phyloP scores from a whole-genome alignment of 2,797 vertebrate species.

The Coccyzus lansbergi region DNA sequence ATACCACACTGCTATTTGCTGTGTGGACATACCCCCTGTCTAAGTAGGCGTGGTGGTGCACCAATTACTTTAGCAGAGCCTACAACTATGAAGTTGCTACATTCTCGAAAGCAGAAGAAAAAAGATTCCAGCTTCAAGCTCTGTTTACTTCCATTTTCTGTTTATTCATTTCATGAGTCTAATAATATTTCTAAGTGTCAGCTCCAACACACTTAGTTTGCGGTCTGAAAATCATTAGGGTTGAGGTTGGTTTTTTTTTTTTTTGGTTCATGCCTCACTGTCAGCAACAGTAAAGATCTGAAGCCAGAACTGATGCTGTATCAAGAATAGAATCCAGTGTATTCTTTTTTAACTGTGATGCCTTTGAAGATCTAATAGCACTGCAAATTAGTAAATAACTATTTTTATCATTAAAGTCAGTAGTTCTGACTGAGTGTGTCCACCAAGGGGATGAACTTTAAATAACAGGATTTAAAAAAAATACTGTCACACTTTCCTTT shows the following conservation, averaged over 20 bases:
- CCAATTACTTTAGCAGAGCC: accelerated
- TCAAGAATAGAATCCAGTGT: background rate
- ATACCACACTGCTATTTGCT: background rate
- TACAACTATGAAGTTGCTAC: background rate
- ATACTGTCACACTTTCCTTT: background rate
- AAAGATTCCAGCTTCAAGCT: background rate
- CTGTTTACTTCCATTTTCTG: background rate
- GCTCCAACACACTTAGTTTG: background rate
- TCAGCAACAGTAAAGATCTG: background rate
- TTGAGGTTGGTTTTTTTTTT: background rate
- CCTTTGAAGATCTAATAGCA: background rate
- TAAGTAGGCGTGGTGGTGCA: accelerated
- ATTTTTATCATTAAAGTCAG: constrained; percentile 33
- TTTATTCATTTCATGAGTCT: background rate
- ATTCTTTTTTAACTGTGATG: background rate
- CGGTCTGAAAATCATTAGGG: background rate
- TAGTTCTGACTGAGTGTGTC: background rate
- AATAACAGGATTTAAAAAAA: background rate
- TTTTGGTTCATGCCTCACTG: background rate
- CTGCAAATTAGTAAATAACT: constrained; percentile 43
- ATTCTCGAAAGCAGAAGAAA: background rate
- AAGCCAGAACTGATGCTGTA: background rate
- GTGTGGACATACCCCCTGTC: background rate
- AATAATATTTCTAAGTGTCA: background rate
- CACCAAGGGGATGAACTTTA: background rate